Conservation (phyloP, 1,140 invertebrate genomes). For the Leucophenga varia region DNA sequence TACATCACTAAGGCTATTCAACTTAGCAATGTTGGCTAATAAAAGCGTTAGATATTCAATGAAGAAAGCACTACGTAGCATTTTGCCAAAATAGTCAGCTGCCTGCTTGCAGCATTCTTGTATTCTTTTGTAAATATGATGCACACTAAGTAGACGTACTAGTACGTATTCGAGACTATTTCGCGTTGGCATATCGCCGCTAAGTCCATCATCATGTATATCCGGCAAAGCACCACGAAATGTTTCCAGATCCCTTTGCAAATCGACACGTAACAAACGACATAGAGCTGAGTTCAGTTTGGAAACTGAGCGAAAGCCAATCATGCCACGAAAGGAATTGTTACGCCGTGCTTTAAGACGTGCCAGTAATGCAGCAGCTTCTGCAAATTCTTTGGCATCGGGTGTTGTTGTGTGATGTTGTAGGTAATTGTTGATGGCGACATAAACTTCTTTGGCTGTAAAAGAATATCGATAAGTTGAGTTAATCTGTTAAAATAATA, state of each 20-base stretch:
- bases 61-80: slow-evolving; percentile 41
- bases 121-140: slow-evolving; percentile 36
- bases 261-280: slow-evolving; percentile 37
- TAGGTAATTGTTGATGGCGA: slow-evolving; percentile 32
- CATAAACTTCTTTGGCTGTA: slow-evolving; percentile 34
- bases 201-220: slow-evolving; percentile 22
- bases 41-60: slow-evolving; percentile 37
- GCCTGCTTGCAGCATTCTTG: slow-evolving; percentile 34
- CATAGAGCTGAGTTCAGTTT: slow-evolving; percentile 44
- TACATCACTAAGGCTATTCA: slow-evolving; percentile 26
- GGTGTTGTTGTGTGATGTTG: slow-evolving; percentile 16
- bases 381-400: slow-evolving; percentile 24
- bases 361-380: slow-evolving; percentile 41
- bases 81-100: slow-evolving; percentile 33
- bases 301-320: slow-evolving; percentile 33
- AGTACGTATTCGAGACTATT: slow-evolving; percentile 40
- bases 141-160: slow-evolving; percentile 28
- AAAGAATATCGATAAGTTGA: neutral
- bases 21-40: slow-evolving; percentile 41
- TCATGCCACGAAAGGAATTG: slow-evolving; percentile 41
- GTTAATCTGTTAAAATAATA: neutral
- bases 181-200: slow-evolving; percentile 31
- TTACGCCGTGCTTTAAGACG: slow-evolving; percentile 45
- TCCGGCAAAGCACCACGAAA: slow-evolving; percentile 41
- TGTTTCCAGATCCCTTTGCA: slow-evolving; percentile 30